Percentiles rank a stretch among this genome's conserved stretches.
These are phyloP conservation scores for Caenorhabditis imperialis DNA, from an alignment of 2,888 invertebrate species.

Conservation along the genomic window DNA sequence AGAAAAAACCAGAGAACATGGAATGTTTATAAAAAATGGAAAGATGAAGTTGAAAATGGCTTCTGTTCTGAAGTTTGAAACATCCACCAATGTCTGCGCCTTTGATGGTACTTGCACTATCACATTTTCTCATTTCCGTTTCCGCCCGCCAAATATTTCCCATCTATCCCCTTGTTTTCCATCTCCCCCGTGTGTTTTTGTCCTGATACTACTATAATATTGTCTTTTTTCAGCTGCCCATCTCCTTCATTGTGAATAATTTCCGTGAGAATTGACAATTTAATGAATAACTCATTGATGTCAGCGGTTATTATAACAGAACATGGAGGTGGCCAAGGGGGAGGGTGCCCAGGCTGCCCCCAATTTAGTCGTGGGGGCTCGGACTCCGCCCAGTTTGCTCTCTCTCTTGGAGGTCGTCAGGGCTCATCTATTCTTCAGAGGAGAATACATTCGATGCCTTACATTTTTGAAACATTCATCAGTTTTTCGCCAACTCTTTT, in stretches of 20 bases:
- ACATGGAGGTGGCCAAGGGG: slow-evolving; percentile 42
- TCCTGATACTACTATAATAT: slow-evolving; percentile 16
- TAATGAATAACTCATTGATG: slow-evolving; percentile 56
- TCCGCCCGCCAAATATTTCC: slow-evolving; percentile 8
- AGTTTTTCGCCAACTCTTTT: slow-evolving; percentile 20
- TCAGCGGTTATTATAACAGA: slow-evolving; percentile 56
- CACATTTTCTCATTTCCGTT: slow-evolving; percentile 53
- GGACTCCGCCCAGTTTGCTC: slow-evolving; percentile 38
- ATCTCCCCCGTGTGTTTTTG: background rate
- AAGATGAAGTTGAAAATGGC: slow-evolving; percentile 3
- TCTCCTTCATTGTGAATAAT: slow-evolving; percentile 26
- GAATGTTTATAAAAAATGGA: too few relatives aligned
- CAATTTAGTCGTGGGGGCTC: slow-evolving; percentile 38
- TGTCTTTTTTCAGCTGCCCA: slow-evolving; percentile 10
- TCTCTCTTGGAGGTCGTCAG: slow-evolving; percentile 35
- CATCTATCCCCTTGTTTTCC: slow-evolving; percentile 16
- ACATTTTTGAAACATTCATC: slow-evolving; percentile 43
- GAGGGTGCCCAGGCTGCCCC: slow-evolving; percentile 35
- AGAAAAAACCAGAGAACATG: too few relatives aligned
- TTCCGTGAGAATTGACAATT: slow-evolving; percentile 31
- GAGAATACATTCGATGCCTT: slow-evolving; percentile 51
- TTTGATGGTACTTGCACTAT: slow-evolving; percentile 25
- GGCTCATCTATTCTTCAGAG: slow-evolving; percentile 55
- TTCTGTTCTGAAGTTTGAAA: background rate
- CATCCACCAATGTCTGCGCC: slow-evolving; percentile 19